A percentile compares a stretch with the other conserved stretches of the same genome.
These are phyloP conservation scores for Lycopodina hypogea DNA, from an alignment of 37 sponge, comb jelly and placozoan genomes.

Conservation along the genomic window DNA sequence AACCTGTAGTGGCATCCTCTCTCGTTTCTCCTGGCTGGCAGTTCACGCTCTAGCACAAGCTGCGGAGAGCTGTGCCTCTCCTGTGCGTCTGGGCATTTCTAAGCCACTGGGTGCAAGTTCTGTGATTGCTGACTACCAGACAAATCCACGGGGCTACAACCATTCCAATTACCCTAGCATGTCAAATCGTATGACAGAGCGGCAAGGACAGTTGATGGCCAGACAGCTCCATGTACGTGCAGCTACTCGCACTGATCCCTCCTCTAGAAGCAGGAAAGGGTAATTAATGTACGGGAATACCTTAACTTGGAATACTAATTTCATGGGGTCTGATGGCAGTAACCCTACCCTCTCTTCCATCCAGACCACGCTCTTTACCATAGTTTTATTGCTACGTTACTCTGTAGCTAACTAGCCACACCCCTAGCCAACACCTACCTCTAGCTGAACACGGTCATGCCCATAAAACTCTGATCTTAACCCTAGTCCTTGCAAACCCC, in stretches of 20 bases:
- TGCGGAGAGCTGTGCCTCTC: slow-evolving; percentile 47
- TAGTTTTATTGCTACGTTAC: too few relatives aligned
- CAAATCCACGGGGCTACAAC: background rate
- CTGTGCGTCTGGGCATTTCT: slow-evolving; percentile 60
- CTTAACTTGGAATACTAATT: background rate
- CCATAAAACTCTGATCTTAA: too few relatives aligned
- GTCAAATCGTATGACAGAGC: background rate
- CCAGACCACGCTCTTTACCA: too few relatives aligned
- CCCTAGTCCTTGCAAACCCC: too few relatives aligned
- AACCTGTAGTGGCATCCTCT: slow-evolving; percentile 36
- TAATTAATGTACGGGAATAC: background rate
- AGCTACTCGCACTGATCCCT: slow-evolving; percentile 6
- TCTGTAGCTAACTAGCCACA: too few relatives aligned
- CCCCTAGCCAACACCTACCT: too few relatives aligned
- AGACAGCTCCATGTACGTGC: slow-evolving; percentile 42
- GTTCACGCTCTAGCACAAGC: slow-evolving; percentile 48
- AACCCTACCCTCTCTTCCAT: background rate
- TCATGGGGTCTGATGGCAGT: background rate
- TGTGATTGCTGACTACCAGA: slow-evolving; percentile 58
- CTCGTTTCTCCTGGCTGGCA: slow-evolving; percentile 59
- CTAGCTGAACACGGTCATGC: too few relatives aligned
- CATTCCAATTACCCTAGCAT: background rate
- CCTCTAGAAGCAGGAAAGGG: background rate
- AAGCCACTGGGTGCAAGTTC: slow-evolving; percentile 75
- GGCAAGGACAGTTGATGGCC: slow-evolving; percentile 5